These are phyloP conservation scores for Cyprinodon diabolis DNA, from an alignment of 2,797 vertebrate genomes.

Conservation along the genomic window DNA sequence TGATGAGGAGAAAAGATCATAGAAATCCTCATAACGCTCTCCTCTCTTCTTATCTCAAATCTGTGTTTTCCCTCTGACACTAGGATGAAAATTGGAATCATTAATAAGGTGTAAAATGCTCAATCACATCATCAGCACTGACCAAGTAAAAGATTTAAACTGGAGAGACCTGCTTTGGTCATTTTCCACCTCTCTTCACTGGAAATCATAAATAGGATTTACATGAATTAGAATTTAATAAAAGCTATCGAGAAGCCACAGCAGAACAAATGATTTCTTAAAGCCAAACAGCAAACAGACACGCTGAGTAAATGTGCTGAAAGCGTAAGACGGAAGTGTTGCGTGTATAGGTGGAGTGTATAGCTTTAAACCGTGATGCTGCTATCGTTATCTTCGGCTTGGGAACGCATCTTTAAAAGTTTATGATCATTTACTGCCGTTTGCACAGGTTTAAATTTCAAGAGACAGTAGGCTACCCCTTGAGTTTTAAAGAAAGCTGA, in stretches of 20 bases:
- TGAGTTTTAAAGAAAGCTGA: not conserved
- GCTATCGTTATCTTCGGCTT: slow-evolving; percentile 13
- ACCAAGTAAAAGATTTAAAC: slow-evolving; percentile 75
- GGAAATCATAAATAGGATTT: slow-evolving; percentile 75
- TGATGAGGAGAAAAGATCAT: too few species aligned
- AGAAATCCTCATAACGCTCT: slow-evolving; percentile 26
- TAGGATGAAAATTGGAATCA: slow-evolving; percentile 69
- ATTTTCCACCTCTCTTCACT: slow-evolving; percentile 66
- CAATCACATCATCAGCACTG: slow-evolving; percentile 79
- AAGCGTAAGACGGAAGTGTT: slow-evolving; percentile 63
- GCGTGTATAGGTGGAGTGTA: slow-evolving; percentile 43
- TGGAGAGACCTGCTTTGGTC: slow-evolving; percentile 73
- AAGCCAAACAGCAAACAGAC: slow-evolving; percentile 44
- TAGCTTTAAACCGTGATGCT: slow-evolving; percentile 44
- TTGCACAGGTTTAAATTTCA: slow-evolving; percentile 21
- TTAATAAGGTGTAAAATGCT: slow-evolving; percentile 40
- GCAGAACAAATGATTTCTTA: slow-evolving; percentile 67
- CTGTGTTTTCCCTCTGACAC: slow-evolving; percentile 38
- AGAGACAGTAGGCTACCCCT: not conserved
- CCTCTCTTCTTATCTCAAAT: slow-evolving; percentile 50
- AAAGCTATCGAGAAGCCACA: slow-evolving; percentile 67
- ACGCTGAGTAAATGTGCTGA: slow-evolving; percentile 46
- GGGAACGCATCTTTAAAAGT: slow-evolving; percentile 65
- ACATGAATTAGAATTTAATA: slow-evolving; percentile 71
- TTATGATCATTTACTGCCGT: slow-evolving; percentile 29